These are phyloP conservation scores for Aspiorhynchus laticeps DNA, from an alignment of 2,113 vertebrate species.

Conservation along the genomic window DNA sequence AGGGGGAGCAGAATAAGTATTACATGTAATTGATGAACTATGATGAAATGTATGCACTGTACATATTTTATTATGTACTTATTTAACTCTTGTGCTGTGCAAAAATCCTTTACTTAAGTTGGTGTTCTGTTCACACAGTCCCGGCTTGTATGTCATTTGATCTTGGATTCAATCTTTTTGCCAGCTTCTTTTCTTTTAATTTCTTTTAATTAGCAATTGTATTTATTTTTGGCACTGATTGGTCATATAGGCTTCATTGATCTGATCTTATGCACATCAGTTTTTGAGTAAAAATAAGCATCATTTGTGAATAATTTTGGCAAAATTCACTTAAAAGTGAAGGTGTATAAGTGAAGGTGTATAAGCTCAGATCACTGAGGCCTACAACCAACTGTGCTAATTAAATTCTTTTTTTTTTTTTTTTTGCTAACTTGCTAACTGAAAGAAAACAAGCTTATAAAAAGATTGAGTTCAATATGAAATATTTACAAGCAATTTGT, in stretches of 20 bases:
- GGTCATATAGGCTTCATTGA: too few relatives aligned
- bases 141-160: neutral
- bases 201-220: too few relatives aligned
- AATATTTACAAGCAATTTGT: too few relatives aligned
- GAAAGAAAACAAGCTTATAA: neutral
- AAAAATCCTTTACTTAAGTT: neutral
- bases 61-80: neutral
- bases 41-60: neutral
- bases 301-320: too few relatives aligned
- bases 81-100: neutral
- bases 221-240: neutral
- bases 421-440: too few relatives aligned
- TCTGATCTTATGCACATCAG: neutral
- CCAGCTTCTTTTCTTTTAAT: neutral
- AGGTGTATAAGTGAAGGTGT: too few relatives aligned
- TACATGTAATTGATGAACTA: neutral
- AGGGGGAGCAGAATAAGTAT: neutral
- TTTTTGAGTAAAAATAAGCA: neutral
- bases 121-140: neutral
- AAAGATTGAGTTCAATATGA: neutral
- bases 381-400: too few relatives aligned
- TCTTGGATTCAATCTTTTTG: too few relatives aligned
- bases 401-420: too few relatives aligned
- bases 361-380: neutral
- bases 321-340: too few relatives aligned